These are phyloP conservation scores for Pseudomyrmex pallidus DNA, from an alignment of 1,140 invertebrate genomes.

Conservation along the genomic window DNA sequence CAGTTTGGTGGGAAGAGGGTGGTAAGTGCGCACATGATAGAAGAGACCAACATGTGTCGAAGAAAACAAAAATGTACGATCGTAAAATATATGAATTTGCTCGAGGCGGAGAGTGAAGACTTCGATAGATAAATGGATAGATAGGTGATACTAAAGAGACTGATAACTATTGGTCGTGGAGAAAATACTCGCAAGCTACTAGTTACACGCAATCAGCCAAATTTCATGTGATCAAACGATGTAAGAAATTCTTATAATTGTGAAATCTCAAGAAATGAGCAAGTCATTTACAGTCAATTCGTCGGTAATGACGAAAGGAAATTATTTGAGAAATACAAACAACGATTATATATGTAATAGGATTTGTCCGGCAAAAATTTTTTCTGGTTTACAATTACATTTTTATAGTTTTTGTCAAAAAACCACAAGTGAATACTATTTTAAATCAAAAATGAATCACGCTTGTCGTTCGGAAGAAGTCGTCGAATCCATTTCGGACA, in stretches of 20 bases:
- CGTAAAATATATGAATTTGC: constrained; percentile 7
- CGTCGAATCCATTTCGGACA: neutral
- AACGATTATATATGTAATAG: neutral
- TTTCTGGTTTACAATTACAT: neutral
- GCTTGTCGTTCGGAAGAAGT: neutral
- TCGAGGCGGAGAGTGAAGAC: constrained; percentile 25
- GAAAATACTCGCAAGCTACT: neutral
- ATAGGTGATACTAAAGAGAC: neutral
- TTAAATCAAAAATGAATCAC: constrained; percentile 30
- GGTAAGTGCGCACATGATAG: neutral
- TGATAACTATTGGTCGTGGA: neutral
- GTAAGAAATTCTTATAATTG: neutral
- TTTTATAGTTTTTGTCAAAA: too few species aligned
- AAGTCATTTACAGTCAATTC: neutral
- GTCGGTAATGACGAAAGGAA: neutral
- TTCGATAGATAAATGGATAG: constrained; percentile 5
- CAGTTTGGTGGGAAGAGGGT: neutral
- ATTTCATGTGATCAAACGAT: neutral
- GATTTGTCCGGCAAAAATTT: neutral
- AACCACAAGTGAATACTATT: neutral
- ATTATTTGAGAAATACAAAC: neutral
- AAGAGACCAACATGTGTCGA: neutral
- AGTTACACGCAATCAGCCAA: neutral
- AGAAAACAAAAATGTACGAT: constrained; percentile 38
- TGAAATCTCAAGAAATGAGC: neutral